These are phyloP conservation scores for Hyphantria cunea DNA, from an alignment of 1,140 invertebrate genomes.

Conservation along the genomic window DNA sequence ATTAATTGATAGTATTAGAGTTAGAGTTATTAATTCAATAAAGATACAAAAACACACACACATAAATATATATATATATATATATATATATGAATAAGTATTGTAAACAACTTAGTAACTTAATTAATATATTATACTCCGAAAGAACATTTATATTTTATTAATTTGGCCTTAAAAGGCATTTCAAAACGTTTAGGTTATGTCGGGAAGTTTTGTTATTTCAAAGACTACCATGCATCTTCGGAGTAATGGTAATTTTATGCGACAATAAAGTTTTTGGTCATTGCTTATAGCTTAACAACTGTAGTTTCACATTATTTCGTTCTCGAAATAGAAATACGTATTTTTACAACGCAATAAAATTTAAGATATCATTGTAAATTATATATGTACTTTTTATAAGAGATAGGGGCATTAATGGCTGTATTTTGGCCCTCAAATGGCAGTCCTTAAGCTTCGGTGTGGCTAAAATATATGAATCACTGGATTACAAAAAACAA, in stretches of 20 bases:
- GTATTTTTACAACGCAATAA: constrained; percentile 19
- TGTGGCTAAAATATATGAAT: neutral
- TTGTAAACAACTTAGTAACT: no score
- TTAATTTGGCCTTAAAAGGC: constrained; percentile 16
- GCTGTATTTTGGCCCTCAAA: neutral
- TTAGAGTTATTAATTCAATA: no score
- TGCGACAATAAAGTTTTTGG: constrained; percentile 30
- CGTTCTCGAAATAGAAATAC: constrained; percentile 19
- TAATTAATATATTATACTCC: no score
- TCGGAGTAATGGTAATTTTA: constrained; percentile 29
- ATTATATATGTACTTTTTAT: constrained; percentile 24
- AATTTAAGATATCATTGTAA: constrained; percentile 17
- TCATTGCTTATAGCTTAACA: constrained; percentile 23
- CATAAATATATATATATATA: no score
- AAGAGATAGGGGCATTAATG: constrained; percentile 9
- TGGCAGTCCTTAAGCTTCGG: neutral
- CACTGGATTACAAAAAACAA: neutral
- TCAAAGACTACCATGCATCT: constrained; percentile 28
- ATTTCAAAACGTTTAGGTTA: constrained; percentile 19
- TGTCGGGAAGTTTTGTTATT: constrained; percentile 15
- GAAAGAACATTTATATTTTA: neutral
- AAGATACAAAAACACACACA: no score
- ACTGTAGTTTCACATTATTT: constrained; percentile 30
- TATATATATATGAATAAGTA: no score
- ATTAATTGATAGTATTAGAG: no score